These are phyloP conservation scores for Peucedramus taeniatus DNA, from an alignment of 2,113 vertebrate genomes.

Conservation along the genomic window DNA sequence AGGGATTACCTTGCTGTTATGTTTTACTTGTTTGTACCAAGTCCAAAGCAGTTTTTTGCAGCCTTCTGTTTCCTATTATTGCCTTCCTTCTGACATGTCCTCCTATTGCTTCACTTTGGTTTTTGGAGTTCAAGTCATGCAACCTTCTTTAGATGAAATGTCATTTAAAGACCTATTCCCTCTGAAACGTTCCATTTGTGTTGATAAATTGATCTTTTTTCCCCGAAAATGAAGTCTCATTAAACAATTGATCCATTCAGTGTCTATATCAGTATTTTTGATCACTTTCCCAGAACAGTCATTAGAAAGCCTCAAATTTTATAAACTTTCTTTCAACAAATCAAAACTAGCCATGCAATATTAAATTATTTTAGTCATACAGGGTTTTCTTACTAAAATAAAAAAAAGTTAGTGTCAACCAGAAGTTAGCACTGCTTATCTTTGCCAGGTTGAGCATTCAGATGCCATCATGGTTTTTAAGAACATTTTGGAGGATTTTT, in stretches of 20 bases:
- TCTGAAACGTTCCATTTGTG: not conserved
- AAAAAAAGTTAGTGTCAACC: not conserved
- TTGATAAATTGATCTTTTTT: not conserved
- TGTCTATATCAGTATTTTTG: not conserved
- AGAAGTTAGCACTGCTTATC: not conserved
- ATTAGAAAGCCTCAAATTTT: not conserved
- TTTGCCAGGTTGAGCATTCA: not conserved
- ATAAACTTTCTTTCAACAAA: not conserved
- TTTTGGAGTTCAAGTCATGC: not conserved
- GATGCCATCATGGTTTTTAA: not conserved
- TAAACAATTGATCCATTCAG: not conserved
- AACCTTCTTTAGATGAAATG: not conserved
- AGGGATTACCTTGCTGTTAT: not conserved
- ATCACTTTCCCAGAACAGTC: not conserved
- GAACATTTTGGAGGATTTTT: not conserved
- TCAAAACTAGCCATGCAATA: not conserved
- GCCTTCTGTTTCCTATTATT: not conserved
- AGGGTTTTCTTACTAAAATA: not conserved
- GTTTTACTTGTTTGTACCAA: not conserved
- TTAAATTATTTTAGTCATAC: not conserved
- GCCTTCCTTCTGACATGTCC: not conserved
- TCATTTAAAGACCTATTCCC: not conserved
- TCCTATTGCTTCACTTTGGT: not conserved
- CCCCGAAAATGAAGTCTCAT: not conserved
- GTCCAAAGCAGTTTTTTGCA: not conserved